phyloP scores from a whole-genome alignment of 2,888 invertebrate genomes.

The Hirtodrosophila confusa region DNA sequence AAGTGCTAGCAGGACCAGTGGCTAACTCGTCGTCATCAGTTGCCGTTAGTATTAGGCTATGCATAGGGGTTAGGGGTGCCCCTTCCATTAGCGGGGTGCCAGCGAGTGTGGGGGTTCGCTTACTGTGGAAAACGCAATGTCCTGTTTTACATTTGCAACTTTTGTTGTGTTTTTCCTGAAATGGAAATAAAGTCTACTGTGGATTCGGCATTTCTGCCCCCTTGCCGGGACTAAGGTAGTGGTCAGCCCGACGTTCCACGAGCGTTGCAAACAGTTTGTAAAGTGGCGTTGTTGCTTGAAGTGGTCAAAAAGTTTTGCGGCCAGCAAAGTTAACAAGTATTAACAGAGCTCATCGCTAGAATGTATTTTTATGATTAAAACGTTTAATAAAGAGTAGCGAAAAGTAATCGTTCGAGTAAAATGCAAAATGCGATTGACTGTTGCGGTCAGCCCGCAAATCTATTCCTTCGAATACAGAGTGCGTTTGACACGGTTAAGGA shows the following conservation, averaged over 20 bases:
- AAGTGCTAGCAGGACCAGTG: constrained; percentile 41
- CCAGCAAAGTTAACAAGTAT: constrained; percentile 17
- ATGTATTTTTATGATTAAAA: constrained; percentile 21
- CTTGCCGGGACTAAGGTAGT: constrained; percentile 21
- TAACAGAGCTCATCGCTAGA: constrained; percentile 2
- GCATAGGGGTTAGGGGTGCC: constrained; percentile 5
- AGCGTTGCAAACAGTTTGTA: constrained; percentile 56
- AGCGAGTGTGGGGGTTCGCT: constrained; percentile 1
- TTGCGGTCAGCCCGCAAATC: constrained; percentile 36
- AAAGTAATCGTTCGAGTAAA: constrained; percentile 9
- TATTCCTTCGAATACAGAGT: constrained; percentile 42
- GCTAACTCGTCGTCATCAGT: constrained; percentile 33
- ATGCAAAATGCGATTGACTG: constrained; percentile 57
- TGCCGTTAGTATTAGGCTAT: constrained; percentile 10
- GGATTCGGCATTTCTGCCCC: constrained; percentile 35
- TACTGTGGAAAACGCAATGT: constrained; percentile 68
- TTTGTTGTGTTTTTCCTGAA: constrained; percentile 54
- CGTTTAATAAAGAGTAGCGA: neutral
- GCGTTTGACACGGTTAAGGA: constrained; percentile 47
- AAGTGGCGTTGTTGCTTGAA: constrained; percentile 44
- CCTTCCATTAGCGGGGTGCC: constrained; percentile 2
- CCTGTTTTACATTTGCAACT: constrained; percentile 74
- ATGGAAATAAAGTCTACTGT: constrained; percentile 51
- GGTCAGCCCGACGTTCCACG: constrained; percentile 39
- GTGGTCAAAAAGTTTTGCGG: constrained; percentile 25